phyloP scores from a whole-genome alignment of 1,140 invertebrate genomes.

The Acromyrmex heyeri region DNA sequence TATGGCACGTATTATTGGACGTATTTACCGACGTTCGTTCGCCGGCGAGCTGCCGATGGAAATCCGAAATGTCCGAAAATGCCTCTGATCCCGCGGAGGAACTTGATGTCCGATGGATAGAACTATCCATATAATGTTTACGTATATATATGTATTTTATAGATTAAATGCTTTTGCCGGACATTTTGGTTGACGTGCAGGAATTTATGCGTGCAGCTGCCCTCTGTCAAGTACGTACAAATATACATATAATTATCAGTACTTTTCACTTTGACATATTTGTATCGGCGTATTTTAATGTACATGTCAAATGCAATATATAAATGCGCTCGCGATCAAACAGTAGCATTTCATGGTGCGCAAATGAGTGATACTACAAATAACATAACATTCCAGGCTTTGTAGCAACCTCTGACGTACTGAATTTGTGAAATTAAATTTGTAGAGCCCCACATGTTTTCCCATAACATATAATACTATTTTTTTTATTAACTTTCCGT shows the following conservation, averaged over 20 bases:
- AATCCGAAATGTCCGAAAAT: constrained; percentile 51
- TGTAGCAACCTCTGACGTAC: not conserved
- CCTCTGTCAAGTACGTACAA: constrained; percentile 1
- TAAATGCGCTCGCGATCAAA: constrained; percentile 37
- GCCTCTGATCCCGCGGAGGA: constrained; percentile 3
- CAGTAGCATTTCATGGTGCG: constrained; percentile 12
- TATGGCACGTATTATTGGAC: constrained; percentile 63
- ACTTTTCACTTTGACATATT: constrained; percentile 50
- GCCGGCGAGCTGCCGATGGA: constrained; percentile 53
- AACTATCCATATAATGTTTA: constrained; percentile 66
- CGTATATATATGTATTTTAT: constrained; percentile 46
- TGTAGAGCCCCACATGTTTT: not conserved
- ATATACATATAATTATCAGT: constrained; percentile 18
- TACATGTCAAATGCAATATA: constrained; percentile 37
- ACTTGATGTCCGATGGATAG: constrained; percentile 55
- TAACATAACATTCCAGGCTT: constrained; percentile 27
- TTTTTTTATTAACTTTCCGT: not conserved
- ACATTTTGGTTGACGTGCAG: constrained; percentile 23
- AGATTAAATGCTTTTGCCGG: constrained; percentile 29
- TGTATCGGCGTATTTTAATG: constrained; percentile 50
- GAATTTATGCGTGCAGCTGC: constrained; percentile 42
- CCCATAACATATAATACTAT: not conserved
- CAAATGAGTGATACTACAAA: constrained; percentile 12
- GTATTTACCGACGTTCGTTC: constrained; percentile 43
- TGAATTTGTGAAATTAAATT: constrained; percentile 8